Percentiles rank a stretch among this genome's conserved stretches.
phyloP scores from a whole-genome alignment of 2,797 vertebrate genomes.

The Lerista edwardsae region DNA sequence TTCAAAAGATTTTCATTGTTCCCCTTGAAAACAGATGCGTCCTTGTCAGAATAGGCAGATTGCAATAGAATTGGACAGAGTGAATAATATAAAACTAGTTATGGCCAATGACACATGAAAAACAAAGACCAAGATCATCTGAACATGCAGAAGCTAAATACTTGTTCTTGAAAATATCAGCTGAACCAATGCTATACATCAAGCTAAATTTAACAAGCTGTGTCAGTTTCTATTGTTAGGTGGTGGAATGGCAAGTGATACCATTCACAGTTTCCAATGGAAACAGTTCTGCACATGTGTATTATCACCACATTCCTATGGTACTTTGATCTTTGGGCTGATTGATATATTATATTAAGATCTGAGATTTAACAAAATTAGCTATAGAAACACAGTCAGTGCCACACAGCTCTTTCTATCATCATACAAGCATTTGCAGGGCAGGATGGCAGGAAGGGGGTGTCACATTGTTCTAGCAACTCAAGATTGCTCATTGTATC shows the following conservation, averaged over 20 bases:
- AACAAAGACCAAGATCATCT: slow-evolving; percentile 61
- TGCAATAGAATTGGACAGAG: not conserved
- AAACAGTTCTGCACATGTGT: not conserved
- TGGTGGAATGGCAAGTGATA: not conserved
- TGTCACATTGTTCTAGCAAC: not conserved
- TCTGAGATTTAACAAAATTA: too few relatives aligned
- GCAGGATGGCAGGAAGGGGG: not conserved
- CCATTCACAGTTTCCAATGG: not conserved
- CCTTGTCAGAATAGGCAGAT: slow-evolving; percentile 17
- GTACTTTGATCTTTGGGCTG: not conserved
- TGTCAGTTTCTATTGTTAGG: not conserved
- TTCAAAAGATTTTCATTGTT: slow-evolving; percentile 44
- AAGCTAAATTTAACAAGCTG: not conserved
- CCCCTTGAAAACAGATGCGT: slow-evolving; percentile 42
- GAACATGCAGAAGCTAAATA: too few relatives aligned
- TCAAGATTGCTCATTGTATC: not conserved
- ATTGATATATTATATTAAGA: not conserved
- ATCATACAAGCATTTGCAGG: not conserved
- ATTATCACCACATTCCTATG: not conserved
- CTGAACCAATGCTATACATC: not conserved
- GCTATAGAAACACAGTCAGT: not conserved
- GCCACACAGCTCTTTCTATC: not conserved
- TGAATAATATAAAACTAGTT: slow-evolving; percentile 41
- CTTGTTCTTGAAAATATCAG: slow-evolving; percentile 10
- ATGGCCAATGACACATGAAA: slow-evolving; percentile 36